Evolutionary conservation across 2,888 invertebrate genomes (phyloP).

Genomic region (Carpatolechia fugitivella): DNA sequence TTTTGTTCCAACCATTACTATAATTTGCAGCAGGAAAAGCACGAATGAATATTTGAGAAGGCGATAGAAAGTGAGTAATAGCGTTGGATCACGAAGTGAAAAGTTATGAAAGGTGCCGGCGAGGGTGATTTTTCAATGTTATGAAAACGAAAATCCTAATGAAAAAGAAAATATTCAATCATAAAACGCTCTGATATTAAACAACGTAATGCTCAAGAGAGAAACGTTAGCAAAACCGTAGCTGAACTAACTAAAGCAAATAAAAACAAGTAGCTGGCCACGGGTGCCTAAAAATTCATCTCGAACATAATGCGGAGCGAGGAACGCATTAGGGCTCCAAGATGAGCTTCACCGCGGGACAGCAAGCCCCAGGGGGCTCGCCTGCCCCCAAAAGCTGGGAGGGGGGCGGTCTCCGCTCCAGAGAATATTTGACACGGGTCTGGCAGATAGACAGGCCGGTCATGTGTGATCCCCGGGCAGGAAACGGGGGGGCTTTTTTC

Average conservation of each 20-base stretch:
- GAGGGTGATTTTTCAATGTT: slow-evolving; percentile 69
- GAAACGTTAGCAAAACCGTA: neutral
- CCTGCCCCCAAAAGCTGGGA: slow-evolving; percentile 53
- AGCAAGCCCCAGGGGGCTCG: slow-evolving; percentile 71
- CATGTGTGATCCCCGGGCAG: slow-evolving; percentile 78
- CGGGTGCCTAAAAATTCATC: slow-evolving; percentile 70
- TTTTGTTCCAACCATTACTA: slow-evolving; percentile 70
- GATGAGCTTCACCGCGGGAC: slow-evolving; percentile 79
- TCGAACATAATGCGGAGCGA: slow-evolving; percentile 61
- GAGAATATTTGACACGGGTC: slow-evolving; percentile 80
- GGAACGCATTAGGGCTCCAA: slow-evolving; percentile 75
- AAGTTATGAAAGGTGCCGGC: slow-evolving; percentile 78
- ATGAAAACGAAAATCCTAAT: slow-evolving; percentile 69
- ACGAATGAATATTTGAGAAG: slow-evolving; percentile 78
- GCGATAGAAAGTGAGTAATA: slow-evolving; percentile 77
- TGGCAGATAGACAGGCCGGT: slow-evolving; percentile 80
- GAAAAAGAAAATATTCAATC: slow-evolving; percentile 71
- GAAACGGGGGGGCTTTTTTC: slow-evolving; percentile 75
- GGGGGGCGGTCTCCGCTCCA: slow-evolving; percentile 76
- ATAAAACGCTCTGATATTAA: slow-evolving; percentile 39
- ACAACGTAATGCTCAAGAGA: slow-evolving; percentile 14
- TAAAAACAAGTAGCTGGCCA: slow-evolving; percentile 38
- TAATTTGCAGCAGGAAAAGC: slow-evolving; percentile 75
- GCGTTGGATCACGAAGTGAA: slow-evolving; percentile 77
- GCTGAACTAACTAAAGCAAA: slow-evolving; percentile 21